Percentiles rank a stretch among this genome's conserved stretches.
Evolutionary conservation across 2,113 vertebrate species (phyloP).

Genomic region (Natator depressus): DNA sequence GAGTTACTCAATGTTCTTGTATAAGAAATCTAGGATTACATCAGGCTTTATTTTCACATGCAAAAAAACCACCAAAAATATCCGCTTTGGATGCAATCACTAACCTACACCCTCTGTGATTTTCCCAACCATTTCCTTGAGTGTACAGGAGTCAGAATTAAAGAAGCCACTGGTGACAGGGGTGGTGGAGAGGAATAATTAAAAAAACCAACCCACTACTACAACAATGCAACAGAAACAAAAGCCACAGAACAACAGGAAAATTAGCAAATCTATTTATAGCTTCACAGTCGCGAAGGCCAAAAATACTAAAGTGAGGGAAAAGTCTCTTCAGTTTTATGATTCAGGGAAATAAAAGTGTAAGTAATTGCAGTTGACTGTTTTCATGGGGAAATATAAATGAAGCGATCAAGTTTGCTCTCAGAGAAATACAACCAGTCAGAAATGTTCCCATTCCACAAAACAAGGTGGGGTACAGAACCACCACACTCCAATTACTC

Average conservation of each 20-base stretch:
- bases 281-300: not conserved
- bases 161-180: not conserved
- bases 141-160: conserved; percentile 14
- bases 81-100: conserved; percentile 20
- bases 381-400: not conserved
- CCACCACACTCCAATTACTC: not conserved
- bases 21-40: not conserved
- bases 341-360: not conserved
- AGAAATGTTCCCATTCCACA: not conserved
- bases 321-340: not conserved
- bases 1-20: not conserved
- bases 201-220: not conserved
- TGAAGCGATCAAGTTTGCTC: not conserved
- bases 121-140: conserved; percentile 63
- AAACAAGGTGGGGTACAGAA: not conserved
- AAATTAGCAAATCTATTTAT: not conserved
- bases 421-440: not conserved
- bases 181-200: not conserved
- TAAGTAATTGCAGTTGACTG: not conserved
- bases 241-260: not conserved
- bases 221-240: not conserved
- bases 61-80: conserved; percentile 21
- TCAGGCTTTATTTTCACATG: not conserved
- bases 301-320: not conserved
- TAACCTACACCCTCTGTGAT: conserved; percentile 38